These are phyloP conservation scores for Ormyrus labotus DNA, from an alignment of 2,888 invertebrate species.

Conservation along the genomic window DNA sequence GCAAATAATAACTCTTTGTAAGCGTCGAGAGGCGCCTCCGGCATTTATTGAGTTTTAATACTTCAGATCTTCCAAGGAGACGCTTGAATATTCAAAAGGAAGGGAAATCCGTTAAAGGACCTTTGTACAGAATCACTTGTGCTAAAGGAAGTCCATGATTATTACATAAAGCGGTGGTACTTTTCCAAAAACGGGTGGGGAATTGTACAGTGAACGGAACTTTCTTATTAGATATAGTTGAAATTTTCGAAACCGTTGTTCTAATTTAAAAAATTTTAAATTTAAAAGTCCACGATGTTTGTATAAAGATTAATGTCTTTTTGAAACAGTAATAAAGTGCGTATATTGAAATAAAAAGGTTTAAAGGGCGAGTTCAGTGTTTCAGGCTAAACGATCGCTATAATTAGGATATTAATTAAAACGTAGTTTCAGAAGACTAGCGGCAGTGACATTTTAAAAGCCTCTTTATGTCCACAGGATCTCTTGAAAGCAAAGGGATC, in stretches of 20 bases:
- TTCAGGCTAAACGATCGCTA: not conserved
- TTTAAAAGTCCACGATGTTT: no score
- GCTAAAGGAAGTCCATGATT: no score
- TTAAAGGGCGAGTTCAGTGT: not conserved
- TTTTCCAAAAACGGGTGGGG: no score
- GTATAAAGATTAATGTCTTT: no score
- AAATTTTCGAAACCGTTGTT: no score
- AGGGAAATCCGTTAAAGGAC: not conserved
- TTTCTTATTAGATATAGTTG: no score
- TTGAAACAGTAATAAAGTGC: no score
- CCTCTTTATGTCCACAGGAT: slow-evolving; percentile 26
- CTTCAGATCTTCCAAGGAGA: slow-evolving; percentile 28
- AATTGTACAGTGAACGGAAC: no score
- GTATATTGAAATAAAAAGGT: no score
- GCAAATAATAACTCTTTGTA: slow-evolving; percentile 28
- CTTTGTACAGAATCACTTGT: not conserved
- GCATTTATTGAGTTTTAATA: slow-evolving; percentile 42
- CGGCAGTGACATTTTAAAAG: slow-evolving; percentile 47
- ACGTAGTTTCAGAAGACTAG: slow-evolving; percentile 3
- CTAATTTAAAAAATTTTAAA: no score
- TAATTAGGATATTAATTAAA: slow-evolving; percentile 23
- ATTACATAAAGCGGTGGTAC: no score
- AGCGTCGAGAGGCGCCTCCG: not conserved
- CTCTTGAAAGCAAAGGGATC: slow-evolving; percentile 24
- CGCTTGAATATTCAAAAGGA: slow-evolving; percentile 43